Evolutionary conservation across 2,888 invertebrate species (phyloP).

Genomic region (Drosophila borealis): DNA sequence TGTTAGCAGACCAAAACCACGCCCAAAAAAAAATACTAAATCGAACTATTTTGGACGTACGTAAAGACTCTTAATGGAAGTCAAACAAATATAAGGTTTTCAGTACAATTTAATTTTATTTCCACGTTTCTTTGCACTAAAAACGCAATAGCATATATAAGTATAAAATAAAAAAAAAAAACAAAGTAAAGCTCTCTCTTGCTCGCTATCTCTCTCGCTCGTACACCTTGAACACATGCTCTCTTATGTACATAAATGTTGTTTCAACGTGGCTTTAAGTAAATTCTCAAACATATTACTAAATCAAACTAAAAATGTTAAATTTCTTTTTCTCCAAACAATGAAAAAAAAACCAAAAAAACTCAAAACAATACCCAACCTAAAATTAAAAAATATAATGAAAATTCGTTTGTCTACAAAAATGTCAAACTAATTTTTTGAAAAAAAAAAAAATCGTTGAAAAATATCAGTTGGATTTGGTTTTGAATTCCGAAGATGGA

Average conservation of each 20-base stretch:
- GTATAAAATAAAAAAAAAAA: conserved; percentile 24
- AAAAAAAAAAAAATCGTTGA: conserved; percentile 50
- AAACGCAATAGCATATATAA: conserved; percentile 48
- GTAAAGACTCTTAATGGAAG: conserved; percentile 85
- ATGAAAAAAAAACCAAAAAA: conserved; percentile 40
- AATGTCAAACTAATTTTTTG: conserved; percentile 54
- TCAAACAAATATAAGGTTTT: conserved; percentile 64
- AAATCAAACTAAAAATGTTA: conserved; percentile 68
- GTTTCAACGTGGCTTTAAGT: conserved; percentile 73
- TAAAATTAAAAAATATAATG: conserved; percentile 36
- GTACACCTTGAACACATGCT: conserved; percentile 74
- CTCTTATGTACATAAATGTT: conserved; percentile 77
- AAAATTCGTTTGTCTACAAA: conserved; percentile 49
- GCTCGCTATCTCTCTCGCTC: conserved; percentile 50
- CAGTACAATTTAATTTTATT: conserved; percentile 57
- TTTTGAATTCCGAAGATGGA: conserved; percentile 96
- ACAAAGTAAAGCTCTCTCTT: conserved; percentile 42
- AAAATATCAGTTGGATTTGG: conserved; percentile 94
- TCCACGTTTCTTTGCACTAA: conserved; percentile 69
- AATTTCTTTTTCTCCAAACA: conserved; percentile 72
- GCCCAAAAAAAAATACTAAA: conserved; percentile 60
- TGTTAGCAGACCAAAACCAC: conserved; percentile 78
- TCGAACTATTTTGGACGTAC: conserved; percentile 74
- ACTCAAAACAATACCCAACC: conserved; percentile 70
- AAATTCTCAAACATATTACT: conserved; percentile 47